These are phyloP conservation scores for Cyanistes caeruleus DNA, from an alignment of 2,113 vertebrate genomes.

Conservation along the genomic window DNA sequence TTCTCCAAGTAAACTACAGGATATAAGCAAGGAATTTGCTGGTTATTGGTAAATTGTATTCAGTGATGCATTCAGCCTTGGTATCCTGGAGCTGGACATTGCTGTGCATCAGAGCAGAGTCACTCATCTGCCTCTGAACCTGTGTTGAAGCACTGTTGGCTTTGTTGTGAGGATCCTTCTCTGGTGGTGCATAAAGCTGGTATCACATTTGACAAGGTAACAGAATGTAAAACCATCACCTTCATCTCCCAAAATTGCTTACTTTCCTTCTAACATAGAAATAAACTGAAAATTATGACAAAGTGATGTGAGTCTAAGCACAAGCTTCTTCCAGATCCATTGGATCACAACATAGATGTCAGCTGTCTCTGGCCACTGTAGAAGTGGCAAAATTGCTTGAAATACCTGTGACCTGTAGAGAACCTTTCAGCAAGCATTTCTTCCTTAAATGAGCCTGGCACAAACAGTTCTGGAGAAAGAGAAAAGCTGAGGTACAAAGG, in stretches of 20 bases:
- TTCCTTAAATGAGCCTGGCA: not conserved
- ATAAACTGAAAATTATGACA: not conserved
- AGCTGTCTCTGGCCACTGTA: not conserved
- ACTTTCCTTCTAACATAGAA: not conserved
- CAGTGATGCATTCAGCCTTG: not conserved
- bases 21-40: conserved; percentile 1
- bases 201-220: not conserved
- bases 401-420: not conserved
- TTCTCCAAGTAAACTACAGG: not conserved
- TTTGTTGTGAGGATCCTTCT: not conserved
- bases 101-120: not conserved
- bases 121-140: not conserved
- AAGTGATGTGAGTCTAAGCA: not conserved
- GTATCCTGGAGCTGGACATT: not conserved
- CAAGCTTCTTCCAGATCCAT: not conserved
- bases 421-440: not conserved
- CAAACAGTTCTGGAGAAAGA: not conserved
- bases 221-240: not conserved
- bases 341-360: not conserved
- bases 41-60: not conserved
- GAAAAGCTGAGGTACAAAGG: not conserved
- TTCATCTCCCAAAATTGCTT: not conserved
- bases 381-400: not conserved
- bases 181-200: not conserved
- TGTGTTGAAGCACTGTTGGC: not conserved